Base-by-base conservation (phyloP, 2,888 invertebrate genomes). In the Nymphalis urticae region DNA sequence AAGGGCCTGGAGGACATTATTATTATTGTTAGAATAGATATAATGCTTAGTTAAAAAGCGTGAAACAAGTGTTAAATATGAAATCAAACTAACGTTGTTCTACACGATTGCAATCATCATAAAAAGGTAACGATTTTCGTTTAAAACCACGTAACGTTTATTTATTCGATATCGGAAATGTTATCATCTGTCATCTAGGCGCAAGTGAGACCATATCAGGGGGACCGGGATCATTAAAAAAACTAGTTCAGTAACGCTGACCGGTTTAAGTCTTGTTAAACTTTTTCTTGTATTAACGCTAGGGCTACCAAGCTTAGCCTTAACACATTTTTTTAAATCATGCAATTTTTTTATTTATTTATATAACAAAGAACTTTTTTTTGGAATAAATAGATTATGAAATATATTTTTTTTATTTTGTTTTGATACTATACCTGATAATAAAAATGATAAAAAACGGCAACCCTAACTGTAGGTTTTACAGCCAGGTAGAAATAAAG, bases 121-220 rank as follows among this genome's bases (percentile, higher is more conserved):
- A 13, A 42, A 36, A 42, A 42, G 4, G 36, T 36, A 13, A 4
- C 13, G 13, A 50, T 54, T 48, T 48, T 42, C 24, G 58, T 59
- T 36, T 10, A 36, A 42, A 60, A 70, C 47, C 16, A 13, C 42
- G 21, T 19, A 53, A 48, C 62, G 50, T 62, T 61, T 62, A 64
- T 70, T 56, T 64, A 64, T 64, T 58, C 58, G 68, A 62, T 68
- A 65, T 61, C 48, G 66, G 75, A 76, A 79, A 80, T 76, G 77
- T 81, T 84, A 87, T 89, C 89, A 80, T 74, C 81, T 85, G 87
- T 88, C 89, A 89, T 89, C 88, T 87, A 80, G 76, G 75, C 74
- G 83, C 82, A 77, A 79, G 74, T 77, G 78, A 81, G 81, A 77
- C 80, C 80, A 74, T 77, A 77, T 77, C 77, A 73, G 69, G 71